These are phyloP conservation scores for Myotis vivesi DNA, from an alignment of 2,797 vertebrate species.

Conservation along the genomic window DNA sequence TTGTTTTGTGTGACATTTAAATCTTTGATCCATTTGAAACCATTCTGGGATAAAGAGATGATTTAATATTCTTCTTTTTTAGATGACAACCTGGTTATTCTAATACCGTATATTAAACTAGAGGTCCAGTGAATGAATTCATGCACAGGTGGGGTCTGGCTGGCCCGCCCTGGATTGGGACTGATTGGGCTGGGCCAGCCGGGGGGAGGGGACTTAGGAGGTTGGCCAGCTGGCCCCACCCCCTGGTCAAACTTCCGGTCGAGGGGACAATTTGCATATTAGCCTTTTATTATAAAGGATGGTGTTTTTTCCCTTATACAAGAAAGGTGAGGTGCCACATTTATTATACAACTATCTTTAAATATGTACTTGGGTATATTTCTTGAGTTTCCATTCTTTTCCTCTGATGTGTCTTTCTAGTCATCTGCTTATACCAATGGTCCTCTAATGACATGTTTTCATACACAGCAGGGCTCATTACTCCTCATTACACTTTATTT, in stretches of 20 bases:
- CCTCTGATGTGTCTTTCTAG: background rate
- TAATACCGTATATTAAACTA: background rate
- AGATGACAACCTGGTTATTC: background rate
- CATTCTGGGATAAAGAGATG: background rate
- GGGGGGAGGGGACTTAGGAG: no score
- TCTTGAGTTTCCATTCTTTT: background rate
- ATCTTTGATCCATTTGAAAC: background rate
- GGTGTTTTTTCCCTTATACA: background rate
- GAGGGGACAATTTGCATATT: no score
- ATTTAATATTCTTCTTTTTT: slow-evolving; percentile 10
- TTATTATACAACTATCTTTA: background rate
- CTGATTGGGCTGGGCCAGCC: no score
- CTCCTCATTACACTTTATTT: background rate
- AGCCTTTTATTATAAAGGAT: background rate
- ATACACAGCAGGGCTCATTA: background rate
- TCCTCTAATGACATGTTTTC: background rate
- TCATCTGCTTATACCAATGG: background rate
- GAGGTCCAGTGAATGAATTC: no score
- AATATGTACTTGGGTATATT: background rate
- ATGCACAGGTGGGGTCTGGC: no score
- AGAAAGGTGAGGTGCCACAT: background rate
- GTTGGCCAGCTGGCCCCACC: no score
- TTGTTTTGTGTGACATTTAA: background rate
- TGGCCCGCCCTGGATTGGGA: no score
- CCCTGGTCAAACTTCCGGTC: no score